Percentiles rank a stretch among this genome's conserved stretches.
These are phyloP conservation scores for Eledone cirrhosa DNA, from an alignment of 2,888 invertebrate genomes.

Conservation along the genomic window DNA sequence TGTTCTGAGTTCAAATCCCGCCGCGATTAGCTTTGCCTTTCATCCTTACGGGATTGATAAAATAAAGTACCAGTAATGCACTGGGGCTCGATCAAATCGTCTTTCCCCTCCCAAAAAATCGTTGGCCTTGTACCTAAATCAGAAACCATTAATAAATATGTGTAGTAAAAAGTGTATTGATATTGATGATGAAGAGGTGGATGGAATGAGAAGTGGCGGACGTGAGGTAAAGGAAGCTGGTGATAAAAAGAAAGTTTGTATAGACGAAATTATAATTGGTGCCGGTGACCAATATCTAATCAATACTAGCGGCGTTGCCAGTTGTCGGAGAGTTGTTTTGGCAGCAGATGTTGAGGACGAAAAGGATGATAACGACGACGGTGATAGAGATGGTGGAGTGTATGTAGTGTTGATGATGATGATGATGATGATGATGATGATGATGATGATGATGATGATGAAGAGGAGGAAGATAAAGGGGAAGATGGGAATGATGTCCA, in stretches of 20 bases:
- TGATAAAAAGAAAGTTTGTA: slow-evolving; percentile 32
- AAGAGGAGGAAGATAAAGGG: slow-evolving; percentile 1
- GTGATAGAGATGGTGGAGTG: slow-evolving; percentile 29
- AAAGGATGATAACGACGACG: slow-evolving; percentile 16
- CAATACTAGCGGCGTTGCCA: slow-evolving; percentile 32
- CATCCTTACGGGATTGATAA: too few species aligned
- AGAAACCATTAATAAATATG: too few species aligned
- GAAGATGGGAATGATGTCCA: slow-evolving; percentile 6
- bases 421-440: neutral
- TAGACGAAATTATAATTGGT: slow-evolving; percentile 16
- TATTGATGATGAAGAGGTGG: neutral
- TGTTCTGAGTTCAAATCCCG: too few species aligned
- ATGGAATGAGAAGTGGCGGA: neutral
- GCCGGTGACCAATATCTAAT: slow-evolving; percentile 25
- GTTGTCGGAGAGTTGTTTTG: slow-evolving; percentile 31
- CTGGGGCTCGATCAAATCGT: too few species aligned
- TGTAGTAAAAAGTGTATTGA: too few species aligned
- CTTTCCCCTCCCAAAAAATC: too few species aligned
- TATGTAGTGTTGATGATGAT: neutral
- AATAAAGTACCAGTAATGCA: too few species aligned
- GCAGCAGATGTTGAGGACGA: neutral
- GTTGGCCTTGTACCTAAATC: too few species aligned
- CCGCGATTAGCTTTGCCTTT: too few species aligned
- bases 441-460: neutral
- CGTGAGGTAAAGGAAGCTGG: neutral